Base-by-base conservation (phyloP, 2,888 invertebrate genomes). In the Chloroclysta siterata region DNA sequence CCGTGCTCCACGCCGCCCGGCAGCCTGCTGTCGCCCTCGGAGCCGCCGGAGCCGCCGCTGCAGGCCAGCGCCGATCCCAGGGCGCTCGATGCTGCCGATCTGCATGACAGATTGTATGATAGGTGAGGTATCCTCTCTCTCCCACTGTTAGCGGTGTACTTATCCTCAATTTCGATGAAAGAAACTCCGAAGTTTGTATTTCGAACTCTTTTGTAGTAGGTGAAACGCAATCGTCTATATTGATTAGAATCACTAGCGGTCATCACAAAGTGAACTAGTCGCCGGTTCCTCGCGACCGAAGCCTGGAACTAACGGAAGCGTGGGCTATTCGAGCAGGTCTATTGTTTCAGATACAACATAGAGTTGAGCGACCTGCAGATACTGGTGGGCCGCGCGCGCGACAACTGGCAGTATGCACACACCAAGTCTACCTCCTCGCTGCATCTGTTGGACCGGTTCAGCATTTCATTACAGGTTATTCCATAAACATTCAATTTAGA, bases 361-460 rank as follows among this genome's bases (percentile, higher is more conserved):
- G 96, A 97, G 81, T 91, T 98, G 72, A 96, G 96, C 55, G 97
- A 98, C 76, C 88, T 96, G 72, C 98, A 99, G 90, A 96, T 99
- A 56, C 89, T 99, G 71, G 97, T 98, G 53, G 98, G 98, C 0
- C 96, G 96, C 82, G 96, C 96, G 41, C 96, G 96, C 69, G 98
- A 98, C 81, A 97, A 97, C 86, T 98, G 98, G 97, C 95, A 96
- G 76, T 97, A 97, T 80, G 98, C 98, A 2, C 96, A 97, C 77
- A 94, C 96, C 22, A 96, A 97, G 83, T 96, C 96, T 44, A 96
- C 97, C 11, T 98, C 98, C 0, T 95, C 95, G 54, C 92, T 98
- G 72, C 98, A 99, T 80, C 94, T 99, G 33, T 91, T 99, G 41
- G 97, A 98, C 80, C 93, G 95, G 76, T 97, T 97, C 86, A 95